phyloP scores from a whole-genome alignment of 2,888 invertebrate species.

The Tetragonisca angustula region DNA sequence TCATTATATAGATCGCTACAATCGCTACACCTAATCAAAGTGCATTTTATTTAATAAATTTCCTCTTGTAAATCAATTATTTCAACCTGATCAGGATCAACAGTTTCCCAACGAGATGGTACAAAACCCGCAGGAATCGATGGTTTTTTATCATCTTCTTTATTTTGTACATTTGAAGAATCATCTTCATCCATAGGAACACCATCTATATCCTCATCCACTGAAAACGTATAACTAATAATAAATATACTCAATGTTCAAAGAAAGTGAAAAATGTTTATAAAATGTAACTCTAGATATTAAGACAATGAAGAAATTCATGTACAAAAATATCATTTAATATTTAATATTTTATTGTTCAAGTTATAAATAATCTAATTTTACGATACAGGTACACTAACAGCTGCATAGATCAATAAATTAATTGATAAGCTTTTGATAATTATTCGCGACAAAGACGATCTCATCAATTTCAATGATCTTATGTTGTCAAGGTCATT shows the following conservation, averaged over 20 bases:
- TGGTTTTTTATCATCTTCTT: constrained; percentile 80
- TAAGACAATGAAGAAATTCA: neutral
- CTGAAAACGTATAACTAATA: constrained; percentile 78
- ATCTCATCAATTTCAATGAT: too few relatives aligned
- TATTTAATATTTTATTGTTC: neutral
- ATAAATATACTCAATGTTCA: neutral
- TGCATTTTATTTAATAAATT: neutral
- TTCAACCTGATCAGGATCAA: constrained; percentile 92
- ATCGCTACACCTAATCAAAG: neutral
- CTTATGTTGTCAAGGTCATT: too few relatives aligned
- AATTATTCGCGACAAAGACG: too few relatives aligned
- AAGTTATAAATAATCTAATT: neutral
- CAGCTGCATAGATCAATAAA: neutral
- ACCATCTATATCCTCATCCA: constrained; percentile 92
- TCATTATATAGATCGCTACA: neutral
- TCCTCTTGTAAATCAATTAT: constrained; percentile 4
- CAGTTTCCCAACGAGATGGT: constrained; percentile 98
- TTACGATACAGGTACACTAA: neutral
- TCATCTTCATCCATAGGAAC: constrained; percentile 87
- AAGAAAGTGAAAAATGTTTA: neutral
- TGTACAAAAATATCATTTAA: neutral
- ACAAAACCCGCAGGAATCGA: constrained; percentile 90
- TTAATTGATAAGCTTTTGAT: neutral
- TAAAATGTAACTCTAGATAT: neutral
- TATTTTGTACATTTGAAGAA: constrained; percentile 70